phyloP scores from a whole-genome alignment of 2,113 vertebrate species.

The Neogale vison region DNA sequence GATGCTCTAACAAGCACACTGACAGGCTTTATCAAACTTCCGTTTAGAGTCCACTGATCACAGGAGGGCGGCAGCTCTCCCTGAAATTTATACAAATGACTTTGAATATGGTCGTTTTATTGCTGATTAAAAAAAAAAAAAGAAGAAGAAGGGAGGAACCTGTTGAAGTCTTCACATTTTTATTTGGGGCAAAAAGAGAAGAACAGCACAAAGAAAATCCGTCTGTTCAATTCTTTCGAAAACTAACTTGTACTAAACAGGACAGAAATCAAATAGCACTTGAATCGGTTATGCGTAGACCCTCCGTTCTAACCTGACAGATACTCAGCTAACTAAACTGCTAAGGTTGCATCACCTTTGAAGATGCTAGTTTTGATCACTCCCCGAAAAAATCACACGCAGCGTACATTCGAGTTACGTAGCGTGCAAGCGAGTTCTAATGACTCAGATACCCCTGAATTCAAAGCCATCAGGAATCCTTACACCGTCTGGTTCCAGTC shows the following conservation, averaged over 20 bases:
- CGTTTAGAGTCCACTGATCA: neutral
- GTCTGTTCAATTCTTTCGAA: neutral
- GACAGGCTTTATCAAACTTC: neutral
- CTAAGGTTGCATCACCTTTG: neutral
- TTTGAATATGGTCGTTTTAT: neutral
- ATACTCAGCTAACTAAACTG: neutral
- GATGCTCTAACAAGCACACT: neutral
- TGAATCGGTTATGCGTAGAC: neutral
- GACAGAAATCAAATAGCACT: neutral
- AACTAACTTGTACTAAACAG: neutral
- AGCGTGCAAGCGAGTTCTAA: neutral
- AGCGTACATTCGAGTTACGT: neutral
- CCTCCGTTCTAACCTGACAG: neutral
- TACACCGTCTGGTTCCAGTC: neutral
- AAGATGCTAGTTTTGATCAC: neutral
- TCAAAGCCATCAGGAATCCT: neutral
- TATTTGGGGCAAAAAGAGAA: neutral
- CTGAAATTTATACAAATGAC: neutral
- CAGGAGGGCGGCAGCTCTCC: neutral
- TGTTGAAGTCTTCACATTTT: conserved; percentile 15
- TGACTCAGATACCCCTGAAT: neutral
- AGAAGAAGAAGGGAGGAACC: neutral
- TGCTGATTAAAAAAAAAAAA: neutral
- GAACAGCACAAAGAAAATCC: neutral
- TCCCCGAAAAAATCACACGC: neutral